Conservation (phyloP, 2,797 vertebrate genomes). For the Gila robusta region DNA sequence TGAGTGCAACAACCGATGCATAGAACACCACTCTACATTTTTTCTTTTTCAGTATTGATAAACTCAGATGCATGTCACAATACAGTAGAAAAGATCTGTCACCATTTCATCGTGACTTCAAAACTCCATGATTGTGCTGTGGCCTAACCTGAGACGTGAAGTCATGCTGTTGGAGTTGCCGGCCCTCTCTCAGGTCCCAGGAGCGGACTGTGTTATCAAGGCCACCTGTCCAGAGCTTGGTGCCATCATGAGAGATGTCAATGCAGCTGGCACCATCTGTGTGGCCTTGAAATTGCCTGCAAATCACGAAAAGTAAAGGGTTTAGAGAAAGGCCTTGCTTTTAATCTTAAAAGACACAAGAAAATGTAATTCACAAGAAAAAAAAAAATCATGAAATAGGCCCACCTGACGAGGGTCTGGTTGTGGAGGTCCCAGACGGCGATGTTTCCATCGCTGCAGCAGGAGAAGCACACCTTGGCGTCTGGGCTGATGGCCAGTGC, state of each 20-base stretch:
- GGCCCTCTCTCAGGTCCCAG: constrained; percentile 95
- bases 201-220: constrained; percentile 97
- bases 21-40: neutral
- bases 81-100: neutral
- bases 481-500: constrained; percentile 96
- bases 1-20: neutral
- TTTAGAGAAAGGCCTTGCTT: neutral
- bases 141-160: constrained; percentile 93
- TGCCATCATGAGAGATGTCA: constrained; percentile 96
- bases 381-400: neutral
- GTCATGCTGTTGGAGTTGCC: constrained; percentile 98
- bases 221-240: constrained; percentile 96
- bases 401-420: constrained; percentile 93
- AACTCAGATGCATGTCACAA: neutral
- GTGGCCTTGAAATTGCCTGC: constrained; percentile 96
- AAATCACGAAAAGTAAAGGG: neutral
- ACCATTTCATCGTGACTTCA: neutral
- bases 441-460: constrained; percentile 96
- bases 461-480: constrained; percentile 97
- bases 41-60: neutral
- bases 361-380: neutral
- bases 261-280: constrained; percentile 98
- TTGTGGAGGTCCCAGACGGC: constrained; percentile 97
- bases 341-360: neutral
- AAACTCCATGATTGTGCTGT: neutral